Evolutionary conservation across 2,113 vertebrate species (phyloP).

Genomic region (Mustelus asterias): DNA sequence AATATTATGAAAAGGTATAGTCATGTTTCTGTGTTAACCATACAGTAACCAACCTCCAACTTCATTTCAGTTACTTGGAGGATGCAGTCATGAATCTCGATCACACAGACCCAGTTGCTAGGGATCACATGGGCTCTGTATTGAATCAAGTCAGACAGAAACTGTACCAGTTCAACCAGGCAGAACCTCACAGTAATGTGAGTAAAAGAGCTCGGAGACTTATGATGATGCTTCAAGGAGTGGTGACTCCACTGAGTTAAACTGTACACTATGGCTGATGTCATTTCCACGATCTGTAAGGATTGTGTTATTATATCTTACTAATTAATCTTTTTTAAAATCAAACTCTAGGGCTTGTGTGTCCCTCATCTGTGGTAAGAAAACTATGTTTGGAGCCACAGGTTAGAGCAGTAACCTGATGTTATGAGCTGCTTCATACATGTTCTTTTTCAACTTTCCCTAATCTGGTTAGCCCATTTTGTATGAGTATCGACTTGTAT

Average conservation of each 20-base stretch:
- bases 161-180: constrained; percentile 85
- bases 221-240: constrained; percentile 90
- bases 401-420: background rate
- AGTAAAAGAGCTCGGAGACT: constrained; percentile 82
- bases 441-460: background rate
- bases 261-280: background rate
- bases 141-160: constrained; percentile 86
- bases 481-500: background rate
- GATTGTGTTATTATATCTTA: constrained; percentile 21
- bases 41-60: background rate
- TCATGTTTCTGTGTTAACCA: background rate
- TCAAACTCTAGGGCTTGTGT: background rate
- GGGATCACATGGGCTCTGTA: constrained; percentile 92
- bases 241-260: constrained; percentile 75
- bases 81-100: constrained; percentile 95
- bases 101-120: constrained; percentile 85
- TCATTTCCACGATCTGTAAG: background rate
- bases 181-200: constrained; percentile 75
- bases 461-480: constrained; percentile 3
- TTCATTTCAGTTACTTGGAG: constrained; percentile 76
- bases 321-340: constrained; percentile 15
- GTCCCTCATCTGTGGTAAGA: constrained; percentile 19
- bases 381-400: constrained; percentile 11
- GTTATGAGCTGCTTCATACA: background rate
- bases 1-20: background rate